phyloP scores from a whole-genome alignment of 2,888 invertebrate genomes.

The Argyra leucocephala region DNA sequence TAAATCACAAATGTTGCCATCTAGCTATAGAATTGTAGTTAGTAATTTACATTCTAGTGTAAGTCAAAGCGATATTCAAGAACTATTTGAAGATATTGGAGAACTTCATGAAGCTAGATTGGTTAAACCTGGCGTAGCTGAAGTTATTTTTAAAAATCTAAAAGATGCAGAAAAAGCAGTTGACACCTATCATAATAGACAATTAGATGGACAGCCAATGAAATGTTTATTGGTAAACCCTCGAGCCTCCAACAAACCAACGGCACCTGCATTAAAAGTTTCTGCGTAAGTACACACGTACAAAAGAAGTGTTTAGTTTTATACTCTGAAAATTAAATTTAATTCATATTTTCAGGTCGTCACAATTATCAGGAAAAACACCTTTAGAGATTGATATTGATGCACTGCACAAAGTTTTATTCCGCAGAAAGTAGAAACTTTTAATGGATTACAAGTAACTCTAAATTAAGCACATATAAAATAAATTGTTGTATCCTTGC shows the following conservation, averaged over 20 bases:
- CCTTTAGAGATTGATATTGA: conserved; percentile 43
- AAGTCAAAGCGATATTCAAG: conserved; percentile 84
- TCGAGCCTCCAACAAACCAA: conserved; percentile 53
- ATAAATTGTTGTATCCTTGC: too few species aligned
- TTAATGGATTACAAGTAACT: too few species aligned
- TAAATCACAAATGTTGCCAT: conserved; percentile 22
- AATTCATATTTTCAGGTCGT: conserved; percentile 28
- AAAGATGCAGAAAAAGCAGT: conserved; percentile 84
- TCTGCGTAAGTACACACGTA: conserved; percentile 20
- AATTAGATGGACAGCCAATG: conserved; percentile 89
- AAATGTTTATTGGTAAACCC: conserved; percentile 78
- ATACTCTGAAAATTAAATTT: background rate
- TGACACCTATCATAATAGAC: conserved; percentile 85
- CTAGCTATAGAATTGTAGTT: conserved; percentile 77
- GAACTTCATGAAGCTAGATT: conserved; percentile 73
- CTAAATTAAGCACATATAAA: too few species aligned
- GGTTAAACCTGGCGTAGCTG: conserved; percentile 79
- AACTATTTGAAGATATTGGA: conserved; percentile 88
- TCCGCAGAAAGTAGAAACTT: conserved; percentile 33
- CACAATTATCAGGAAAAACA: conserved; percentile 30
- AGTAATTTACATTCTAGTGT: conserved; percentile 82
- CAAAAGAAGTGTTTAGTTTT: background rate
- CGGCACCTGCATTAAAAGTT: conserved; percentile 40
- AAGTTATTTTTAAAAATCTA: conserved; percentile 77
- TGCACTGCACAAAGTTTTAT: conserved; percentile 42